Conservation (phyloP, 2,888 invertebrate species). For the Gryllus longicercus region DNA sequence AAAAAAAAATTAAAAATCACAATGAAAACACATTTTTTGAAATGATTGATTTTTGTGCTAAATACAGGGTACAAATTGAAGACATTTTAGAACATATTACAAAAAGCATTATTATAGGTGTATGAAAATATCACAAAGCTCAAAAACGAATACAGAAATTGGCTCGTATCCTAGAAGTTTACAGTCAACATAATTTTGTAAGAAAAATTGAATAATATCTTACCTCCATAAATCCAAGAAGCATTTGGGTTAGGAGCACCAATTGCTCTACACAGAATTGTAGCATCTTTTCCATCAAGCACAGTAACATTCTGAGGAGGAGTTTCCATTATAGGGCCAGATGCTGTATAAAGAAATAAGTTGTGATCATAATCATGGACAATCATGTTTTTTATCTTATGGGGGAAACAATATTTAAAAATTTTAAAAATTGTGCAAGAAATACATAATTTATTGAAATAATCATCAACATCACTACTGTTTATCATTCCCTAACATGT, state of each 20-base stretch:
- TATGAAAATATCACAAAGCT: too few species aligned
- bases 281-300: conserved; percentile 89
- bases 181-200: conserved; percentile 59
- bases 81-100: too few species aligned
- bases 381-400: too few species aligned
- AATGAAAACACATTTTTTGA: not conserved
- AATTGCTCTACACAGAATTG: conserved; percentile 78
- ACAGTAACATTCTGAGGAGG: conserved; percentile 84
- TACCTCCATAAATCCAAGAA: conserved; percentile 90
- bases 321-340: conserved; percentile 80
- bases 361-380: too few species aligned
- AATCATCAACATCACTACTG: too few species aligned
- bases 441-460: too few species aligned
- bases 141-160: too few species aligned
- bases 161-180: conserved; percentile 44
- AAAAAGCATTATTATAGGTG: too few species aligned
- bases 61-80: too few species aligned
- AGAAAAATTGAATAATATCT: conserved; percentile 42
- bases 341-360: conserved; percentile 59
- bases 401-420: too few species aligned
- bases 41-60: not conserved
- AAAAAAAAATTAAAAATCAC: not conserved
- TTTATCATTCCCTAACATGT: too few species aligned
- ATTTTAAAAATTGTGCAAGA: too few species aligned
- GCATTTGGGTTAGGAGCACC: conserved; percentile 89